Evolutionary conservation across 1,140 invertebrate species (phyloP), one percentile per base, ranked within the genome.

Genomic region (Gyrodactylus bullatarudis): DNA sequence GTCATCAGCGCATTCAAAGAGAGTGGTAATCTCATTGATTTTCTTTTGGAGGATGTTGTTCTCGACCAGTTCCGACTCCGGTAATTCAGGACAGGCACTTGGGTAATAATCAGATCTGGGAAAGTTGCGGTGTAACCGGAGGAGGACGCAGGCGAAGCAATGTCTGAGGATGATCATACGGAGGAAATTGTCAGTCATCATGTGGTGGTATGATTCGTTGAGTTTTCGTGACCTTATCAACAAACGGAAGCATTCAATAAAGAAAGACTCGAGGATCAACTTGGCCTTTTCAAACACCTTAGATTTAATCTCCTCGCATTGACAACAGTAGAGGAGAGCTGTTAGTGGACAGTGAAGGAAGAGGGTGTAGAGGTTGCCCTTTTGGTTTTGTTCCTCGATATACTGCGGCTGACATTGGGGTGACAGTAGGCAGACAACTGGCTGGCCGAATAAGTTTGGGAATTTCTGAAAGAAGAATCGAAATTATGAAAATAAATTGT

Each of bases 181-280:
- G 74, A 94, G 83, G 81, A 94, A 94, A 78, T 94, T 89, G 80
- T 94, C 91, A 23, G 89, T 88, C 80, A 92, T 88, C 81, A 94
- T 93, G 79, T 88, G 85, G 74, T 89, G 81, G 79, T 88, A 88
- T 72, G 86, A 86, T 26, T 26, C 22, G 24, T 75, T 34, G 68
- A 54, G 21, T 1, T 22, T 1, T 1, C 22, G 72, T n/a, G 72
- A 68, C 8, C 23, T 8, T 8, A 71, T 71, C 69, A 26, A 23
- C 69, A 71, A 22, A 2, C 69, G 23, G 23, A 71, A 26, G 26
- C 69, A 71, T 71, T 26, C 69, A 16, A 71, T 71, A 20, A 71
- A 21, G 69, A 71, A 26, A 22, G 26, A 24, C 69, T 23, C 69
- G 2, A 71, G 20, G 26, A 23, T 71, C 8, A 71, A 2, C 2